A percentile compares a stretch with the other conserved stretches of the same genome.
These are phyloP conservation scores for Trypoxylus dichotomus DNA, from an alignment of 1,140 invertebrate species.

Conservation along the genomic window DNA sequence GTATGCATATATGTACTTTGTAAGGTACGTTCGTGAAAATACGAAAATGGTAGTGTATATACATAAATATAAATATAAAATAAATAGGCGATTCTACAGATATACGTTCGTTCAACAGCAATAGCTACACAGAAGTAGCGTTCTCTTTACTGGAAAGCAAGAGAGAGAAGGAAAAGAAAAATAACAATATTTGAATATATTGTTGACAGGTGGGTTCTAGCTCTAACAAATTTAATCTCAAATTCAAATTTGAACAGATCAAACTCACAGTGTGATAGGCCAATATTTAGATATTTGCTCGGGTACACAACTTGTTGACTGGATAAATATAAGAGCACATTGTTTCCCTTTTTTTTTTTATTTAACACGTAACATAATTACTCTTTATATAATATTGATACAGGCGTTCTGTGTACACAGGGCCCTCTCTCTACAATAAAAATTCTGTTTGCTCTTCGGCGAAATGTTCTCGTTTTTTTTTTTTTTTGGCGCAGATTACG, in stretches of 20 bases:
- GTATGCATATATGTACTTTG: not conserved
- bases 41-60: slow-evolving; percentile 7
- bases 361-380: slow-evolving; percentile 22
- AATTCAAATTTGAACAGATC: slow-evolving; percentile 54
- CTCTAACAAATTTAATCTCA: slow-evolving; percentile 53
- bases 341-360: slow-evolving; percentile 46
- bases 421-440: slow-evolving; percentile 14
- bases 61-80: slow-evolving; percentile 1
- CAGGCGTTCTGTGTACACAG: slow-evolving; percentile 12
- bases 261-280: slow-evolving; percentile 49
- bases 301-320: slow-evolving; percentile 52
- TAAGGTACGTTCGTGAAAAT: not conserved
- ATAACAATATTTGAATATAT: slow-evolving; percentile 50
- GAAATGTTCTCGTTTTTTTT: slow-evolving; percentile 9
- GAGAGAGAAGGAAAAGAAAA: slow-evolving; percentile 39
- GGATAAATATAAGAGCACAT: slow-evolving; percentile 49
- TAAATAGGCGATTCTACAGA: not conserved
- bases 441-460: slow-evolving; percentile 21
- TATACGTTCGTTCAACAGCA: not conserved
- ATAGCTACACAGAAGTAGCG: not conserved
- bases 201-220: slow-evolving; percentile 51
- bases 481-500: slow-evolving; percentile 2
- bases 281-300: slow-evolving; percentile 54
- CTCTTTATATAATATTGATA: slow-evolving; percentile 22
- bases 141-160: not conserved